Evolutionary conservation across 2,888 invertebrate species (phyloP), one percentile per base, ranked within the genome.

Genomic region (Colostygia pectinataria): DNA sequence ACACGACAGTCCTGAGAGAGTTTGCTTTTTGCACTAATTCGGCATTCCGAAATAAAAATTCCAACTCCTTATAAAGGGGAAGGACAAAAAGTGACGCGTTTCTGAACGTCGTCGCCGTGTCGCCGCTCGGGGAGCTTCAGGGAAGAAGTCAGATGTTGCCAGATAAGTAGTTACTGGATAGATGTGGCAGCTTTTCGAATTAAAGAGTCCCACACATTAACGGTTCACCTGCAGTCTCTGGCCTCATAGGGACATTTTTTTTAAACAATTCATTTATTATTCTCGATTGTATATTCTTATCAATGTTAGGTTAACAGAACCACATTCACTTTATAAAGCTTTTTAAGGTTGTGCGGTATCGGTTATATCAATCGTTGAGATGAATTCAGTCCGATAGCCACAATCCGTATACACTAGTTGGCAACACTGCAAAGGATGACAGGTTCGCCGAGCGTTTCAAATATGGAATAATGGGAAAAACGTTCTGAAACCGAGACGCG

Each of bases 21-120:
- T 69, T 76, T 61, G 70, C 77, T 90, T 90, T 90, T 90, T 90
- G 90, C 82, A 86, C 89, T 82, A 89, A 90, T 90, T 90, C 90
- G 89, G 89, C 89, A 90, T 90, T 80, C 90, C 90, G 84, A 88
- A 89, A 90, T 90, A 89, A 90, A 90, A 81, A 90, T 90, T 81
- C 89, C 89, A 66, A 74, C 83, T 83, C 88, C 86, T 24, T 40
- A 79, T 87, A 82, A 74, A 75, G 65, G 77, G 77, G 66, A 43
- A 42, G 50, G 52, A 67, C 75, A 61, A 61, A 61, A 61, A 61
- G 59, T 56, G 54, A 48, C 45, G 50, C 70, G 74, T 73, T 69
- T 72, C 68, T 63, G 71, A 71, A 65, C 62, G 55, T 32, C n/a
- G n/a, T n/a, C n/a, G n/a, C n/a, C 27, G 27, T 10, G 10, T 46